These are phyloP conservation scores for Drosophila limbata DNA, from an alignment of 2,888 invertebrate species.

Conservation along the genomic window DNA sequence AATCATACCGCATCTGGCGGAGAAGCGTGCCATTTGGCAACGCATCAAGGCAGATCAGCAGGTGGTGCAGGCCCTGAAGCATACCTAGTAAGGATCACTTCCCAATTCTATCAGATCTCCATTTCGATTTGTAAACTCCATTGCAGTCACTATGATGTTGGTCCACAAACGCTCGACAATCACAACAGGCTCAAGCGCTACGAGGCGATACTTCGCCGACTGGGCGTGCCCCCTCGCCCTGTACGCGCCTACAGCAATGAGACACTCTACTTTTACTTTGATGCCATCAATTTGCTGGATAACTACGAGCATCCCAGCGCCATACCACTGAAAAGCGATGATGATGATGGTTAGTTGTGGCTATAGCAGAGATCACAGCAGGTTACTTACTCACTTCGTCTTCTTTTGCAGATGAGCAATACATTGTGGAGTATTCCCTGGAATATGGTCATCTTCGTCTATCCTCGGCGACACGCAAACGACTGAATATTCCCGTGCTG, in stretches of 20 bases:
- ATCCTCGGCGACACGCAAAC: constrained; percentile 93
- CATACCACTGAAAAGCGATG: constrained; percentile 56
- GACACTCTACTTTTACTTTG: constrained; percentile 76
- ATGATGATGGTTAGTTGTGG: constrained; percentile 61
- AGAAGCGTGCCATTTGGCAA: constrained; percentile 75
- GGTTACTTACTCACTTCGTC: not conserved
- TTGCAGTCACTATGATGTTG: constrained; percentile 80
- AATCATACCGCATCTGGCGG: constrained; percentile 82
- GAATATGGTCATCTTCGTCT: constrained; percentile 98
- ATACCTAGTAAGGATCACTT: constrained; percentile 70
- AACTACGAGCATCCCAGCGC: constrained; percentile 67
- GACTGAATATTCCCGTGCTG: constrained; percentile 96
- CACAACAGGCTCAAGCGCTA: constrained; percentile 73
- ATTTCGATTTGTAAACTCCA: not conserved
- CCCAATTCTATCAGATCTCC: not conserved
- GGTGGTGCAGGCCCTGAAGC: constrained; percentile 72
- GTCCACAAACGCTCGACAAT: constrained; percentile 81
- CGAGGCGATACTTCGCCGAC: constrained; percentile 59
- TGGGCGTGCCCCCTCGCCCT: constrained; percentile 73
- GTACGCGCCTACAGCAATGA: constrained; percentile 75
- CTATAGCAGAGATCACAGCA: not conserved
- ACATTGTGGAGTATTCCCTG: constrained; percentile 98
- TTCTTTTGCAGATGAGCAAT: constrained; percentile 91
- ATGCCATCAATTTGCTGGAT: constrained; percentile 67
- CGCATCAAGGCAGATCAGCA: constrained; percentile 72